phyloP scores from a whole-genome alignment of 2,797 vertebrate species.

The Periparus ater region DNA sequence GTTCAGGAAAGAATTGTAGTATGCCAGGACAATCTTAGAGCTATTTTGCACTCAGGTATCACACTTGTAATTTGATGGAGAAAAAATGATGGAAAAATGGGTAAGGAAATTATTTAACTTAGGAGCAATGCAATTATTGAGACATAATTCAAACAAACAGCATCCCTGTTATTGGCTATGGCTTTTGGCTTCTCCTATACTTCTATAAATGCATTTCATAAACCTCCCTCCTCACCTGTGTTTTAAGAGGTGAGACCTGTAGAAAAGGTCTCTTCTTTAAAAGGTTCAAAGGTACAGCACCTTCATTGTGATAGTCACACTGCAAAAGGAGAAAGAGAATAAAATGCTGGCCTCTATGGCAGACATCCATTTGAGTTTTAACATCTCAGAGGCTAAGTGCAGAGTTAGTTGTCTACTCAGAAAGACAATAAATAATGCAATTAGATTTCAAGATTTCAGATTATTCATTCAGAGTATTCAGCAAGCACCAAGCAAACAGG shows the following conservation, averaged over 20 bases:
- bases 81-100: neutral
- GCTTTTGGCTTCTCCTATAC: neutral
- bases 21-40: neutral
- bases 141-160: neutral
- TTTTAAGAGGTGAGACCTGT: neutral
- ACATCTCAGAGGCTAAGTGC: neutral
- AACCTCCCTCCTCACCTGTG: neutral
- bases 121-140: neutral
- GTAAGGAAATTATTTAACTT: neutral
- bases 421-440: neutral
- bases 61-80: neutral
- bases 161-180: neutral
- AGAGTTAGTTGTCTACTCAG: neutral
- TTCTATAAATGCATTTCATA: neutral
- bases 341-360: accelerated
- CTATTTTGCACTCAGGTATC: slow-evolving; percentile 17
- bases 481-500: neutral
- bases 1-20: neutral
- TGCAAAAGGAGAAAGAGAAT: neutral
- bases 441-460: neutral
- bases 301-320: neutral
- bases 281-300: neutral
- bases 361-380: neutral
- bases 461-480: neutral
- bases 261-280: neutral